phyloP scores from a whole-genome alignment of 2,888 invertebrate genomes.

The Spilosoma lubricipeda region DNA sequence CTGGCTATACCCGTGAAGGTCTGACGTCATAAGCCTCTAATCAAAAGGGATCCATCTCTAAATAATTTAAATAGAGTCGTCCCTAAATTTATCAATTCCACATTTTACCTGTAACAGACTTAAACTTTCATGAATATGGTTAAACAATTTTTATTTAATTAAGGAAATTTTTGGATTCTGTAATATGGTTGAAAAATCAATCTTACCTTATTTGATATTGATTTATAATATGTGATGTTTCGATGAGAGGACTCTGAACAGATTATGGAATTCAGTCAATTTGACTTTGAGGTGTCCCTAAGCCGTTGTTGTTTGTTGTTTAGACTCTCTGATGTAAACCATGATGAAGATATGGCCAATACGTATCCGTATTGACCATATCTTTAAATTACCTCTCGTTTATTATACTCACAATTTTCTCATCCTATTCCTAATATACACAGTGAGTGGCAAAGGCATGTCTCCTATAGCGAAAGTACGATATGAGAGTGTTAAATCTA shows the following conservation, averaged over 20 bases:
- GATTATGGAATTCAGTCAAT: background rate
- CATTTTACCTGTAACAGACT: slow-evolving; percentile 44
- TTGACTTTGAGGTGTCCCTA: background rate
- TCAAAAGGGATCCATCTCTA: slow-evolving; percentile 40
- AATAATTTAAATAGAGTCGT: slow-evolving; percentile 45
- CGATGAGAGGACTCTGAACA: background rate
- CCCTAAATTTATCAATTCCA: slow-evolving; percentile 45
- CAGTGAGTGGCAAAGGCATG: no score
- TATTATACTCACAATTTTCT: no score
- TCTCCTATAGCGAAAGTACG: no score
- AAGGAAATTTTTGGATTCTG: slow-evolving; percentile 16
- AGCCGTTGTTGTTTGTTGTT: no score
- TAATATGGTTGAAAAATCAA: background rate
- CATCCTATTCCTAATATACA: no score
- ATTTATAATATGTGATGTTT: no score
- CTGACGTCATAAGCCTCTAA: slow-evolving; percentile 31
- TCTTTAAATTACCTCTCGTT: background rate
- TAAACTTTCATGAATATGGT: slow-evolving; percentile 33
- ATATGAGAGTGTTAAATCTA: no score
- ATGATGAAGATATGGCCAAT: no score
- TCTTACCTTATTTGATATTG: no score
- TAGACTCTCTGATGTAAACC: no score
- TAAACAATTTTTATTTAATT: slow-evolving; percentile 31
- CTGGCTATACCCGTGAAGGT: slow-evolving; percentile 12
- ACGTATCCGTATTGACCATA: background rate